phyloP scores from a whole-genome alignment of 2,888 invertebrate genomes.

The Chymomyza caudatula region DNA sequence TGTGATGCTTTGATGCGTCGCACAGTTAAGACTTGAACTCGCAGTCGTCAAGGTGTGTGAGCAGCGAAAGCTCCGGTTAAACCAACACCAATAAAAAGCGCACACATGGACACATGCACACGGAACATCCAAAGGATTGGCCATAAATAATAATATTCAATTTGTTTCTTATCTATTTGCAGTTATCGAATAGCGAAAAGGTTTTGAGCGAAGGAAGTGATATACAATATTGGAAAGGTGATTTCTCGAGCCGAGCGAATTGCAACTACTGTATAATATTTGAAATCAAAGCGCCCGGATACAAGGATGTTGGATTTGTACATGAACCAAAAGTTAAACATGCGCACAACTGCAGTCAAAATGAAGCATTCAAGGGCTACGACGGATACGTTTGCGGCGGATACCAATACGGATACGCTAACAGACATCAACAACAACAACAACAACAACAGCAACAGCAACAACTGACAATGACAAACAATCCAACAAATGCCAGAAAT shows the following conservation, averaged over 20 bases:
- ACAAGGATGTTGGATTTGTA: slow-evolving; percentile 63
- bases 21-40: slow-evolving; percentile 61
- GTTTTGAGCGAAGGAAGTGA: background rate
- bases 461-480: slow-evolving; percentile 22
- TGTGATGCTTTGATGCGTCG: slow-evolving; percentile 65
- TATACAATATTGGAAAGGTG: background rate
- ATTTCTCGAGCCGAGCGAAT: background rate
- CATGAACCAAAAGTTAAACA: slow-evolving; percentile 65
- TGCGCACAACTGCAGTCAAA: slow-evolving; percentile 76
- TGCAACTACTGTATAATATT: slow-evolving; percentile 73
- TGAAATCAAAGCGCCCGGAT: slow-evolving; percentile 75
- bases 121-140: background rate
- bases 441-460: slow-evolving; percentile 3
- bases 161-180: background rate
- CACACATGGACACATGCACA: background rate
- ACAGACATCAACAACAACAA: background rate
- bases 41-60: slow-evolving; percentile 50
- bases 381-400: background rate
- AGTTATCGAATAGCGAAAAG: background rate
- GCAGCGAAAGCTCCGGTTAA: slow-evolving; percentile 9
- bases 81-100: slow-evolving; percentile 6
- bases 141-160: background rate
- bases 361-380: slow-evolving; percentile 59
- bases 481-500: slow-evolving; percentile 11
- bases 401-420: background rate